phyloP scores from a whole-genome alignment of 2,113 vertebrate genomes.

The Amphilophus citrinellus region DNA sequence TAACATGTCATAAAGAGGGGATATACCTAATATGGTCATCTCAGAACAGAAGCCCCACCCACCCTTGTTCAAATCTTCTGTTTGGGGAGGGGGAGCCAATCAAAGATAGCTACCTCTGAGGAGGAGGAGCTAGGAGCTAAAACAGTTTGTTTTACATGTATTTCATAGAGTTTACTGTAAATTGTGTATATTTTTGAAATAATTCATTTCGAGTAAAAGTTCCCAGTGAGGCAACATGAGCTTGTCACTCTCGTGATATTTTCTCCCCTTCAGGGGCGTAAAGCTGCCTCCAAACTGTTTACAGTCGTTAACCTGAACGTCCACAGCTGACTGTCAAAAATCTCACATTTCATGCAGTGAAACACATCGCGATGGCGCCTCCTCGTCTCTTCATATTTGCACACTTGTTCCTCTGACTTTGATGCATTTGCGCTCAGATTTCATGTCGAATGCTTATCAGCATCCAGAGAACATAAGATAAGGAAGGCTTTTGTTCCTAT shows the following conservation, averaged over 20 bases:
- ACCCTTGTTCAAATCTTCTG: background rate
- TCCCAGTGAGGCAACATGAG: too few relatives aligned
- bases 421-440: background rate
- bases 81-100: background rate
- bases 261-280: too few relatives aligned
- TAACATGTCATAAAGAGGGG: too few relatives aligned
- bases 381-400: background rate
- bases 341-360: background rate
- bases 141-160: background rate
- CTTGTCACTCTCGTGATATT: too few relatives aligned
- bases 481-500: background rate
- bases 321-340: background rate
- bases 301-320: too few relatives aligned
- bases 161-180: too few relatives aligned
- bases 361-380: background rate
- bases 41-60: background rate
- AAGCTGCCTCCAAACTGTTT: too few relatives aligned
- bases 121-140: background rate
- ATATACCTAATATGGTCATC: background rate
- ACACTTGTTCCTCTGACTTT: background rate
- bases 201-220: too few relatives aligned
- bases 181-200: too few relatives aligned
- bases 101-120: background rate
- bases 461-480: background rate
- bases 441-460: background rate